Base-by-base conservation (phyloP, 2,113 vertebrate genomes). In the Melanocharis versteri region DNA sequence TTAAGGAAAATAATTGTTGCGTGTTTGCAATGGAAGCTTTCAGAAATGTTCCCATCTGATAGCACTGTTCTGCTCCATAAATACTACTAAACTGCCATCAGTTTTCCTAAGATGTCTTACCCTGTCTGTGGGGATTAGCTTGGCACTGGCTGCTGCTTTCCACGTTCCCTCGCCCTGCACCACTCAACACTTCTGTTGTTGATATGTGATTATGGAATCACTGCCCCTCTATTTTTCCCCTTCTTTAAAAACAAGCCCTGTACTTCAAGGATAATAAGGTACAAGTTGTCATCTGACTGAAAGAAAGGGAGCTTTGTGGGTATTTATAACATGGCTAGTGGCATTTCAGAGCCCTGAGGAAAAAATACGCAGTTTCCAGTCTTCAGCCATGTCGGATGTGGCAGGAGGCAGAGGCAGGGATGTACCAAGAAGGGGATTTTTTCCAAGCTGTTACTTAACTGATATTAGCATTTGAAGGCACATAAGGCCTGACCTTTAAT, bases 401-500 rank as follows among this genome's bases (percentile, higher is more conserved):
- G 82, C 87, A 70, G 84, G 47, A 69, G 73, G 84, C 83, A 86
- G 83, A 0, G 4, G 51, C 71, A 69, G 72, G 56, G 78, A 53
- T 89, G 96, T 90, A 66, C 73, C 6, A 10, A 75, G 75, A 62
- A 77, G 33, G 30, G 70, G 53, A 64, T 90, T 86, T 76, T 79
- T 94, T 91, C 57, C 47, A 95, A 80, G 77, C 91, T 94, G 61
- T 95, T 95, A 82, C 71, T 94, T 86, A 91, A 83, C 90, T 94
- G 96, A 73, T 94, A 83, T 91, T 97, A 95, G 66, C 69, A 81
- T 96, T 88, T 96, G 89, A 93, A 96, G 91, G 90, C 62, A 31
- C 72, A 84, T 26, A 83, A 90, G 76, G 56, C 94, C n/a, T 94
- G 91, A 94, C 76, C 95, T 92, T 93, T 97, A 95, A 87, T 94